phyloP scores from a whole-genome alignment of 2,113 vertebrate genomes.

The Hemicordylus capensis region DNA sequence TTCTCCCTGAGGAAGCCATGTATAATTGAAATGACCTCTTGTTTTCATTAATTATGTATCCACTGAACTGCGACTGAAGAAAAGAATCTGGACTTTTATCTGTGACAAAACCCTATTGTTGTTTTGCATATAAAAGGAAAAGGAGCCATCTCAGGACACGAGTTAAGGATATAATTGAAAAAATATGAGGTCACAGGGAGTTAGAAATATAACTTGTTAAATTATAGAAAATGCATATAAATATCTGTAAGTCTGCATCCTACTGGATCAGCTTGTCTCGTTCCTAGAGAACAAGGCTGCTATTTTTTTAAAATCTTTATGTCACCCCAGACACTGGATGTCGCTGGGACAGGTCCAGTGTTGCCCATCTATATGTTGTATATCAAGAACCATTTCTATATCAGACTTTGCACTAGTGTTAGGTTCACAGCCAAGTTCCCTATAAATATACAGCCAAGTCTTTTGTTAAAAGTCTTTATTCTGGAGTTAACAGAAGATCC shows the following conservation, averaged over 20 bases:
- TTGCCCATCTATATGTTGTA: background rate
- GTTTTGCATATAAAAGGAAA: conserved; percentile 12
- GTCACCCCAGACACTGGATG: background rate
- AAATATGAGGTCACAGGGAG: background rate
- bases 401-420: background rate
- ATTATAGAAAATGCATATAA: background rate
- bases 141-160: background rate
- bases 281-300: background rate
- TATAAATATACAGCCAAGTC: background rate
- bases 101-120: conserved; percentile 14
- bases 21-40: conserved; percentile 49
- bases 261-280: background rate
- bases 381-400: background rate
- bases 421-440: background rate
- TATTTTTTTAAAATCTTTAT: background rate
- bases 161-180: background rate
- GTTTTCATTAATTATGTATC: conserved; percentile 51
- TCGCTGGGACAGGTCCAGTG: background rate
- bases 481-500: too few species aligned
- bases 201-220: background rate
- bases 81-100: conserved; percentile 13
- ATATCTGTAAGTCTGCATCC: background rate
- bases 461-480: too few species aligned
- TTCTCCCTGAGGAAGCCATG: conserved; percentile 24
- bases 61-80: conserved; percentile 18